phyloP scores from a whole-genome alignment of 2,797 vertebrate genomes.

The Danio kyathit region DNA sequence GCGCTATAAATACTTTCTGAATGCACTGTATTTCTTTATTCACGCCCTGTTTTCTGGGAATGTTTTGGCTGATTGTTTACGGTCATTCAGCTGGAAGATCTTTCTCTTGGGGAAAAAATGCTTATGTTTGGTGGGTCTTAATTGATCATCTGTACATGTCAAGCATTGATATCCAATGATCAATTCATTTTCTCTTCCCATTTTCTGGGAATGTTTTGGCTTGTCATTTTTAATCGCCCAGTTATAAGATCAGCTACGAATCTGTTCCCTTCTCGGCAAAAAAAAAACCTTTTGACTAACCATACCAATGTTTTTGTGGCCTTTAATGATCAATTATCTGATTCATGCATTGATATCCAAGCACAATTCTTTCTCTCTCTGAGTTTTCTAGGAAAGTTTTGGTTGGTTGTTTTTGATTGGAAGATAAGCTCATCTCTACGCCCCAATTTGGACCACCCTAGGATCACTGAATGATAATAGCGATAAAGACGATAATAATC shows the following conservation, averaged over 20 bases:
- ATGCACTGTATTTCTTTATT: not conserved
- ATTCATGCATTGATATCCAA: constrained; percentile 4
- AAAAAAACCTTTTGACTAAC: constrained; percentile 39
- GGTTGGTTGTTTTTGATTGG: constrained; percentile 37
- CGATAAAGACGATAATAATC: constrained; percentile 59
- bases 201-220: too few species aligned
- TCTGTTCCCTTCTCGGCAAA: constrained; percentile 21
- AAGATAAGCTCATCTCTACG: constrained; percentile 37
- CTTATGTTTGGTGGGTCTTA: too few species aligned
- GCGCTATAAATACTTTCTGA: too few species aligned
- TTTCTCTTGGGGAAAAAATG: too few species aligned
- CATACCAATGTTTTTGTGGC: not conserved
- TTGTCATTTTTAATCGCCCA: constrained; percentile 36
- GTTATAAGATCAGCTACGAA: constrained; percentile 30
- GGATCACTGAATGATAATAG: constrained; percentile 45
- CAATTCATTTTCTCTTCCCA: too few species aligned
- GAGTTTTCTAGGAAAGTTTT: constrained; percentile 18
- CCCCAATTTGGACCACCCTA: constrained; percentile 36
- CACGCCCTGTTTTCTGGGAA: not conserved
- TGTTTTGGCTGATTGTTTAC: constrained; percentile 7
- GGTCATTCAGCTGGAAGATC: too few species aligned
- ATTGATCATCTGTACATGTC: too few species aligned
- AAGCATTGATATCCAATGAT: too few species aligned
- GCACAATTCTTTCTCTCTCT: not conserved
- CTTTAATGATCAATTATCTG: constrained; percentile 16